These are phyloP conservation scores for Acropora yongei DNA, from an alignment of 64 coral and sea anemone species.

Conservation along the genomic window DNA sequence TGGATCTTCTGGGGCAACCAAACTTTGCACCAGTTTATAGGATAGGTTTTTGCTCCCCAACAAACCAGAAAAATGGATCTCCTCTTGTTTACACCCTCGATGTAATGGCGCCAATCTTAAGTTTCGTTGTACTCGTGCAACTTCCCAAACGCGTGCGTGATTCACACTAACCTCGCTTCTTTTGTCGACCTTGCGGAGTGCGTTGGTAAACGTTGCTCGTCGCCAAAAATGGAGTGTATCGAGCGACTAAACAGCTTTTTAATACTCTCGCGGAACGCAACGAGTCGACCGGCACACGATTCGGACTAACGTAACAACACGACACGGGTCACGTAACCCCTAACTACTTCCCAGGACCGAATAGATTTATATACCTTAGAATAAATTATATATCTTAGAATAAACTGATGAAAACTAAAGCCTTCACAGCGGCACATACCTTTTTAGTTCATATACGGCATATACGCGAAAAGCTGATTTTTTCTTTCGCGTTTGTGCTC, in stretches of 20 bases:
- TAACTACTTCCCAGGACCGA: not conserved
- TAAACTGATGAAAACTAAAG: no score
- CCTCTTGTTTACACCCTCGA: not conserved
- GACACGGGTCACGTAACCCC: not conserved
- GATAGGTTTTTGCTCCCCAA: slow-evolving; percentile 19
- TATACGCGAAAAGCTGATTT: no score
- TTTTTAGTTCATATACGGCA: no score
- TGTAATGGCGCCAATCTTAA: not conserved
- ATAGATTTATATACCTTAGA: not conserved
- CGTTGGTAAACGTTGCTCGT: not conserved
- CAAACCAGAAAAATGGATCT: not conserved
- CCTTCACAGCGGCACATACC: no score
- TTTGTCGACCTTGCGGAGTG: not conserved
- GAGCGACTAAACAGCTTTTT: not conserved
- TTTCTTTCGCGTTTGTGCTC: no score
- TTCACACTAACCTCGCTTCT: not conserved
- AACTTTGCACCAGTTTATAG: slow-evolving; percentile 11
- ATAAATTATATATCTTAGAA: no score
- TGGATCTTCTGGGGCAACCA: not conserved
- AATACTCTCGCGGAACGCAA: not conserved
- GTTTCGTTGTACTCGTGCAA: not conserved
- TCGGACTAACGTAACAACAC: not conserved
- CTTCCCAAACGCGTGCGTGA: not conserved
- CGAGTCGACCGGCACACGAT: not conserved
- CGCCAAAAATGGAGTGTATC: not conserved